Conservation (phyloP, 2,113 vertebrate species). For the Heterotilapia buettikoferi region DNA sequence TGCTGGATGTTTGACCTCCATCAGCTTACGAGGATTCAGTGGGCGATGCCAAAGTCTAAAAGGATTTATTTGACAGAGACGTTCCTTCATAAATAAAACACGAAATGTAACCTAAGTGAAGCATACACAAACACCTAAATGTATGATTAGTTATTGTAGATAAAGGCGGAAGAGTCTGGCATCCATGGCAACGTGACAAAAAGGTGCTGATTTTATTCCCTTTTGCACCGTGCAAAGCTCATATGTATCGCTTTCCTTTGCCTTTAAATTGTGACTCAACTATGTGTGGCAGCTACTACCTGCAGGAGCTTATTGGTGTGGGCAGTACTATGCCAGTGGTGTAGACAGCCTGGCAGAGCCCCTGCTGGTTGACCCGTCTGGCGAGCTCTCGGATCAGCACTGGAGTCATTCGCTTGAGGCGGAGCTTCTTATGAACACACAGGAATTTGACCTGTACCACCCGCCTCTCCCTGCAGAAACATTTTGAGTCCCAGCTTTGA, state of each 20-base stretch:
- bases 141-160: background rate
- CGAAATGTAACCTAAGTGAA: background rate
- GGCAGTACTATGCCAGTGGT: constrained; percentile 83
- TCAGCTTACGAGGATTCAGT: constrained; percentile 88
- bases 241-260: background rate
- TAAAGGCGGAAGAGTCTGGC: background rate
- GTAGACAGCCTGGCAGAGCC: constrained; percentile 88
- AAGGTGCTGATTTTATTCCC: background rate
- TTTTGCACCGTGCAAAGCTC: background rate
- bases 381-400: constrained; percentile 93
- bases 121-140: background rate
- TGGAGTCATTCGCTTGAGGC: constrained; percentile 89
- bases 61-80: background rate
- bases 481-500: background rate
- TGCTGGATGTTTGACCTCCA: constrained; percentile 87
- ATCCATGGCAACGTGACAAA: background rate
- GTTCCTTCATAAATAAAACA: background rate
- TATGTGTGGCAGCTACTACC: constrained; percentile 61
- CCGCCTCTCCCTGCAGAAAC: constrained; percentile 79
- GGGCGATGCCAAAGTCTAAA: constrained; percentile 89
- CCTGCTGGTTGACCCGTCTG: constrained; percentile 84
- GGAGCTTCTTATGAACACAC: constrained; percentile 96
- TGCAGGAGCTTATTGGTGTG: constrained; percentile 87
- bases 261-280: background rate
- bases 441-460: constrained; percentile 95